phyloP scores from a whole-genome alignment of 2,797 vertebrate species.

The Remorina albescens region DNA sequence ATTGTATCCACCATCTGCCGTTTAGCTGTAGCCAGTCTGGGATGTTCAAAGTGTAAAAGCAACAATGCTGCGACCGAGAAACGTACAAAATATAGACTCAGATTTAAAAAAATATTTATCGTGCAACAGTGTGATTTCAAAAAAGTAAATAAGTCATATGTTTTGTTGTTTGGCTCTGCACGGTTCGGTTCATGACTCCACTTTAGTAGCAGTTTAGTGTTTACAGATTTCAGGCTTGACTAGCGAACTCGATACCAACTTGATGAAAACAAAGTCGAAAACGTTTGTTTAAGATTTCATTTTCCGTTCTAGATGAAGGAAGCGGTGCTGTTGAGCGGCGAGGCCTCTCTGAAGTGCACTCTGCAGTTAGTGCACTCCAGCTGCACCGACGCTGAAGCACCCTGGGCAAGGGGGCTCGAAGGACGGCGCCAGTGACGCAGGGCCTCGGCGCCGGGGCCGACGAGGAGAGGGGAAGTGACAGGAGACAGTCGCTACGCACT shows the following conservation, averaged over 20 bases:
- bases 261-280: constrained; percentile 39
- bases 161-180: too few relatives aligned
- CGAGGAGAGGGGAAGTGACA: constrained; percentile 78
- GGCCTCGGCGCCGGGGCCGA: constrained; percentile 20
- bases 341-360: constrained; percentile 56
- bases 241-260: constrained; percentile 7
- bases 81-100: neutral
- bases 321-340: constrained; percentile 13
- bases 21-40: neutral
- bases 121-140: neutral
- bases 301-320: constrained; percentile 37
- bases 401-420: constrained; percentile 53
- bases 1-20: neutral
- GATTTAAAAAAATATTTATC: neutral
- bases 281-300: too few relatives aligned
- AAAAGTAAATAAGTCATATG: neutral
- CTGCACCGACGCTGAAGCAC: constrained; percentile 55
- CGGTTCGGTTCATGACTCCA: too few relatives aligned
- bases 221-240: neutral
- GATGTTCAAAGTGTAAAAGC: neutral
- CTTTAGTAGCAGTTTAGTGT: neutral
- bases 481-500: constrained; percentile 80
- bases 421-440: constrained; percentile 48
- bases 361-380: constrained; percentile 55
- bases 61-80: neutral